phyloP scores from a whole-genome alignment of 2,797 vertebrate genomes.

The Falco cherrug region DNA sequence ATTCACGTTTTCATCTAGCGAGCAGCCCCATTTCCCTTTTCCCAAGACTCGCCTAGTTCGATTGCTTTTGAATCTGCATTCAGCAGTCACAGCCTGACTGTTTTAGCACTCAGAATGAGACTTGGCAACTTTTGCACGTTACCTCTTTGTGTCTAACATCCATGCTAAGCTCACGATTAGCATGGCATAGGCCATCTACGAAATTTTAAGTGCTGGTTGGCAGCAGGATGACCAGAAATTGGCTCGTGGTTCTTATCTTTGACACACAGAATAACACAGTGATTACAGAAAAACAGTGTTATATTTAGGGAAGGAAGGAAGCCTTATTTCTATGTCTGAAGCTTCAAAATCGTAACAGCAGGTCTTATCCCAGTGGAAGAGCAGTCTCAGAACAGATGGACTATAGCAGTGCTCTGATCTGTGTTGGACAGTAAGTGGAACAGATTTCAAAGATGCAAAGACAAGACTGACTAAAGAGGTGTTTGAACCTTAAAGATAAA shows the following conservation, averaged over 20 bases:
- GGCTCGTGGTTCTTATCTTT: slow-evolving; percentile 49
- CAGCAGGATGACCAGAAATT: slow-evolving; percentile 50
- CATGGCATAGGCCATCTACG: slow-evolving; percentile 32
- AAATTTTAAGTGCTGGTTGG: slow-evolving; percentile 57
- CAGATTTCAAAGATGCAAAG: neutral
- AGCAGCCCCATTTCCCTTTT: neutral
- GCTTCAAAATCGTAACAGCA: slow-evolving; percentile 14
- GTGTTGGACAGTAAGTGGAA: slow-evolving; percentile 19
- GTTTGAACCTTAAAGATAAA: neutral
- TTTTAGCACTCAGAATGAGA: slow-evolving; percentile 23
- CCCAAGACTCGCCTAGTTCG: neutral
- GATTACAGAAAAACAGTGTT: slow-evolving; percentile 43
- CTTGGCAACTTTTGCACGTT: slow-evolving; percentile 15
- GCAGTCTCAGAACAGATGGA: slow-evolving; percentile 43
- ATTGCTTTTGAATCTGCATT: slow-evolving; percentile 10
- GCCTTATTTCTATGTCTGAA: slow-evolving; percentile 38
- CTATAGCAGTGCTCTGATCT: slow-evolving; percentile 11
- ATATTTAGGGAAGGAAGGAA: slow-evolving; percentile 8
- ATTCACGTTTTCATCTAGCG: neutral
- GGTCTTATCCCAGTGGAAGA: slow-evolving; percentile 20
- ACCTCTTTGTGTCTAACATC: slow-evolving; percentile 39
- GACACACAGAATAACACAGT: slow-evolving; percentile 13
- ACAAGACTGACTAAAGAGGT: neutral
- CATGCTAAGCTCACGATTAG: slow-evolving; percentile 17
- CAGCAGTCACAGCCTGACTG: neutral